Evolutionary conservation across 2,888 invertebrate species (phyloP), one percentile per base, ranked within the genome.

Genomic region (Caenorhabditis afra): DNA sequence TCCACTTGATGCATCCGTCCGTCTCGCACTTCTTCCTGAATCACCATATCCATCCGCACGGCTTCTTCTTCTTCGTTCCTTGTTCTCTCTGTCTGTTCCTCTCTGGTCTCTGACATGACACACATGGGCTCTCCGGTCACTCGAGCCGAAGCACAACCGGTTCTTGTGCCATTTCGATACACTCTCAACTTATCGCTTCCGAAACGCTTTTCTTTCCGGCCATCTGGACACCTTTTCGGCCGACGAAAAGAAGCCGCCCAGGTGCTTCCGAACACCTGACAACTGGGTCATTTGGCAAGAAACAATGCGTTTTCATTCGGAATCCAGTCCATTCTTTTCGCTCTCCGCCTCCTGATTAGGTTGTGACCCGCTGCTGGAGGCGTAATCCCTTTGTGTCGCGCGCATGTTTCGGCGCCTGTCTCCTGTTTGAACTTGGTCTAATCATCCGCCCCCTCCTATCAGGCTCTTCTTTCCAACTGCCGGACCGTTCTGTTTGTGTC

Each of bases 261-360:
- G 53, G 53, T 29, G 29, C 29, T 29, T 29, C 47, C 61, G 55
- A 70, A 64, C 71, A 64, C 64, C 62, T 64, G 35, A 71, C 62
- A 71, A 71, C 57, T 71, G 57, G 71, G 71, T 71, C 71, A 71
- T 62, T 57, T 64, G 55, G 20, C 62, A 29, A 29, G 29, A 71
- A 70, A 70, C 70, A 70, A 62, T 62, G 70, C 53, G 22, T 59
- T 47, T n/a, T 41, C 37, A 41, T 65, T 61, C 52, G 47, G 70
- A 70, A 70, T 61, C 70, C 62, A 62, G 70, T 68, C 59, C 47
- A 47, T 45, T 23, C 20, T n/a, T 29, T 20, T 50, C 8, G 14
- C 10, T 23, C 49, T 29, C 49, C n/a, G 29, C 7, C 29, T 11
- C 45, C 52, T 62, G 61, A 55, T 71, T 71, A 71, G 62, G 71